Base-by-base conservation (phyloP, 2,888 invertebrate species). In the Caenorhabditis japonica region DNA sequence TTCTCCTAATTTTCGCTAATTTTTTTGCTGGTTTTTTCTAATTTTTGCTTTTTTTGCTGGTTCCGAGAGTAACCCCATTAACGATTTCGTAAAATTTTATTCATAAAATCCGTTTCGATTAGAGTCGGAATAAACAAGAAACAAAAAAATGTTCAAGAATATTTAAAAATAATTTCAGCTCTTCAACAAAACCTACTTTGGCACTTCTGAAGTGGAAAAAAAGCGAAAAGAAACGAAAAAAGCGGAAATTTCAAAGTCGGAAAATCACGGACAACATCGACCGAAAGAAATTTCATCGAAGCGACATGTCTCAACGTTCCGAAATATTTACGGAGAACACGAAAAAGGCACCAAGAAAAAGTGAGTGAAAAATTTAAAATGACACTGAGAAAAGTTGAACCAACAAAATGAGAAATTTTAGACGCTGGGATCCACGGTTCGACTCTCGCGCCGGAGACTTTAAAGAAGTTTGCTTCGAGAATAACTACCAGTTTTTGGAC, bases 351-450 rank as follows among this genome's bases (percentile, higher is more conserved):
- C 49, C 13, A 71, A 70, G 53, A 60, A 62, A 13, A 75, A 61
- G 70, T 74, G 52, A 52, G 52, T 12, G 23, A 21, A 34, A 12
- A 8, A 34, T 15, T 4, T 8, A 39, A 39, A 39, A 39, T 39
- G 13, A 15, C 39, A 13, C 4, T 13, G n/a, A 39, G n/a, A 39
- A 13, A 15, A 13, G 13, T 17, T 39, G 13, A 15, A 5, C 17
- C 17, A 5, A 13, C 5, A 39, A 39, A 15, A 4, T 39, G 10
- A 15, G 15, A 2, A n/a, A 12, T 19, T 46, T 23, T 64, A 78
- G 78, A 43, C 68, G 69, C 17, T 81, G 81, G 74, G 85, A 85
- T 71, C 85, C 85, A 19, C 80, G 85, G 4, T 85, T 85, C 59
- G 79, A 83, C 43, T 56, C 69, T 21, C 49, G 81, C 25, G 81